phyloP scores from a whole-genome alignment of 64 coral and sea anemone species.

The Pocillopora verrucosa region DNA sequence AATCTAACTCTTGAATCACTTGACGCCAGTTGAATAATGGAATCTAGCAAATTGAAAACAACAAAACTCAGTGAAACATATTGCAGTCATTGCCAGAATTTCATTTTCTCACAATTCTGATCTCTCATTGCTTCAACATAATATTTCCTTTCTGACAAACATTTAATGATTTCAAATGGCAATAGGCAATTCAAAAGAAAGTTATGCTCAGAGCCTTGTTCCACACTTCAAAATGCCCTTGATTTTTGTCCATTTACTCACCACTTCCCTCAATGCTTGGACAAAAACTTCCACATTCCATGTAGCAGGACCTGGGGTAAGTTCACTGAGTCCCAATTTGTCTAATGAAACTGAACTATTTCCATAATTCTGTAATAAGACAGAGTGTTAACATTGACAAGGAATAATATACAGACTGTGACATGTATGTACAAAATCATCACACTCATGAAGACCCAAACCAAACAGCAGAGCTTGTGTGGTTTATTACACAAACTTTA shows the following conservation, averaged over 20 bases:
- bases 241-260: conserved; percentile 7
- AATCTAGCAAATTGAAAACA: conserved; percentile 39
- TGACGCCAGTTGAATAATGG: conserved; percentile 80
- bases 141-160: too few species aligned
- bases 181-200: too few species aligned
- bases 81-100: too few species aligned
- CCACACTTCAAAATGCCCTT: too few species aligned
- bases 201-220: too few species aligned
- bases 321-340: conserved; percentile 65
- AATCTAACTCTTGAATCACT: conserved; percentile 80
- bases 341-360: conserved; percentile 76
- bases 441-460: not conserved
- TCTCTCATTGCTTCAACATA: too few species aligned
- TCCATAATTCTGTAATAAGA: conserved; percentile 66
- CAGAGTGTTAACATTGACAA: not conserved
- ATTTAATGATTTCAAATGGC: too few species aligned
- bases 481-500: too few species aligned
- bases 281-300: conserved; percentile 98
- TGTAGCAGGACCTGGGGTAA: conserved; percentile 44
- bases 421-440: too few species aligned
- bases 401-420: too few species aligned
- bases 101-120: too few species aligned
- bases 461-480: too few species aligned
- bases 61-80: not conserved
- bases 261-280: conserved; percentile 85